These are phyloP conservation scores for Bombylius major DNA, from an alignment of 2,888 invertebrate species.

Conservation along the genomic window DNA sequence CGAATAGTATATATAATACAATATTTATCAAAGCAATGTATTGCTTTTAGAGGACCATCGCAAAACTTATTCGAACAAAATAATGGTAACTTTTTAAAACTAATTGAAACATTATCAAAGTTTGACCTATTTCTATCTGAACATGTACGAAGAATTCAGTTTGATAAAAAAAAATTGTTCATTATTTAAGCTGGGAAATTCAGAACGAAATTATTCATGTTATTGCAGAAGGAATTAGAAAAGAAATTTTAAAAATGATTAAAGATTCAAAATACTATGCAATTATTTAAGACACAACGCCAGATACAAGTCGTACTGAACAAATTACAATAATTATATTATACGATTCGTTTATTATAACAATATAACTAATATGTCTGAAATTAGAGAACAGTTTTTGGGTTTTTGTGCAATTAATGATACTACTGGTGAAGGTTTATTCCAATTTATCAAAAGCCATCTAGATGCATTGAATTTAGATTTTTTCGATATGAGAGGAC, in stretches of 20 bases:
- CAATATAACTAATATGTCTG: not conserved
- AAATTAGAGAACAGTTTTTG: not conserved
- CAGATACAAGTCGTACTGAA: not conserved
- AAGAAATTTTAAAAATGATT: not conserved
- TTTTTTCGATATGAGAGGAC: conserved; percentile 2
- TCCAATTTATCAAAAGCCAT: conserved; percentile 1
- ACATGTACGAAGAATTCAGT: not conserved
- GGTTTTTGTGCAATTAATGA: not conserved
- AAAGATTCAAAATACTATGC: not conserved
- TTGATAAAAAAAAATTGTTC: not conserved
- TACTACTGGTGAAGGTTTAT: conserved; percentile 1
- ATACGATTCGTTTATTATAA: too few relatives aligned
- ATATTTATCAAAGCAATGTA: not conserved
- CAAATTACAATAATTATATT: not conserved
- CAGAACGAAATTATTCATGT: not conserved
- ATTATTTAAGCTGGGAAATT: not conserved
- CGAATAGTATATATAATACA: not conserved
- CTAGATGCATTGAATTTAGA: not conserved
- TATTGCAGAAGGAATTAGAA: not conserved
- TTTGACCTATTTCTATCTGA: conserved; percentile 4
- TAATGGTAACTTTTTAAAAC: conserved; percentile 9
- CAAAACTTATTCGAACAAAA: conserved; percentile 2
- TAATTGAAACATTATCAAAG: conserved; percentile 6
- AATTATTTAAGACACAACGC: not conserved
- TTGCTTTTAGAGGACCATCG: conserved; percentile 6